Evolutionary conservation across 2,797 vertebrate genomes (phyloP).

Genomic region (Carduelis carduelis): DNA sequence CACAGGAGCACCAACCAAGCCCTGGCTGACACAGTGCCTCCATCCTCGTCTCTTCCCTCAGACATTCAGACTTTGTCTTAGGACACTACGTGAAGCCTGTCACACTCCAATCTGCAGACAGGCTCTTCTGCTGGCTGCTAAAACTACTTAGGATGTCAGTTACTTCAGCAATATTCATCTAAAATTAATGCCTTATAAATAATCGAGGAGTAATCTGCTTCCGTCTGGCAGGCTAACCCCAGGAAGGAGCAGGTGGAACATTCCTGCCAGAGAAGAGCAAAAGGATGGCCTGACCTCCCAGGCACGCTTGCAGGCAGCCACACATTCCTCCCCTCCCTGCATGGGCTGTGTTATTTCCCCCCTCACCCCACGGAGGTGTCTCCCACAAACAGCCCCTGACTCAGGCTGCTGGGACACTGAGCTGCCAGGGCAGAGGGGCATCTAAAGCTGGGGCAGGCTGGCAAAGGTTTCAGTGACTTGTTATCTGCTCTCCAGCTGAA

Average conservation of each 20-base stretch:
- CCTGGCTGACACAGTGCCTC: neutral
- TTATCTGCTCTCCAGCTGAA: neutral
- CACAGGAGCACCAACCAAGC: neutral
- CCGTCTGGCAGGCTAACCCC: conserved; percentile 66
- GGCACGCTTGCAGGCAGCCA: conserved; percentile 33
- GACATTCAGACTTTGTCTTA: neutral
- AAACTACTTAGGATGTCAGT: conserved; percentile 60
- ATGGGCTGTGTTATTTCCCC: conserved; percentile 39
- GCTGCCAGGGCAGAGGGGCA: neutral
- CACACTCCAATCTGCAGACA: conserved; percentile 13
- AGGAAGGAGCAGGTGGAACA: conserved; percentile 47
- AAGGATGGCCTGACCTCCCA: conserved; percentile 51
- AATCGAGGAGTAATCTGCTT: conserved; percentile 66
- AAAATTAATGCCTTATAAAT: conserved; percentile 74
- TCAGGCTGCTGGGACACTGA: neutral
- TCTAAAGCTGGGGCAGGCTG: neutral
- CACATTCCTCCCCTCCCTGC: neutral
- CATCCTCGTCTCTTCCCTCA: neutral
- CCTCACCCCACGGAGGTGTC: neutral
- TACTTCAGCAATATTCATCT: conserved; percentile 65
- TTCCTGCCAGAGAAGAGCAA: conserved; percentile 53
- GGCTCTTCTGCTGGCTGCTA: conserved; percentile 50
- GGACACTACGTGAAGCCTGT: neutral
- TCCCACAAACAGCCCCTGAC: conserved; percentile 17
- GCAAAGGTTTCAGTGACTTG: conserved; percentile 1